Evolutionary conservation across 37 sponge, comb jelly and placozoan species (phyloP).

Genomic region (Oscarella lobularis): DNA sequence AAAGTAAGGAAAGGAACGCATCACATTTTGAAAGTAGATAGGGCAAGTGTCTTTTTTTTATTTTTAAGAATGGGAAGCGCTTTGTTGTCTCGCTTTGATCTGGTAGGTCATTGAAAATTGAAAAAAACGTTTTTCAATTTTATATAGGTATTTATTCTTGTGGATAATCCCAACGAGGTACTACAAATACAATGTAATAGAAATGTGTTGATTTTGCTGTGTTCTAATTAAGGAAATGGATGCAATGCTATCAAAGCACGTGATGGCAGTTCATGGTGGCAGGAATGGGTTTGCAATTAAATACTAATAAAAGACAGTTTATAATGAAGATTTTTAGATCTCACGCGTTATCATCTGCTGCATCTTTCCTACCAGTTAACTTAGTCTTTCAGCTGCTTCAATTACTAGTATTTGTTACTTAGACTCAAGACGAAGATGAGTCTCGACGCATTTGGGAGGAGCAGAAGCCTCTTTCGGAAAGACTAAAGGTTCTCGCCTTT

Average conservation of each 20-base stretch:
- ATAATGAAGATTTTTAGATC: no score
- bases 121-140: no score
- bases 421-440: not conserved
- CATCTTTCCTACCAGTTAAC: no score
- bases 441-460: not conserved
- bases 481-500: constrained; percentile 47
- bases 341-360: no score
- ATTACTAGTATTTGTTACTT: no score
- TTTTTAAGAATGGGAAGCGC: constrained; percentile 70
- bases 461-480: constrained; percentile 28
- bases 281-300: no score
- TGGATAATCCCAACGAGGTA: constrained; percentile 91
- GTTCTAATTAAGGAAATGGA: constrained; percentile 50
- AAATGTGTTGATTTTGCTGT: not conserved
- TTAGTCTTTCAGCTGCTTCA: no score
- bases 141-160: constrained; percentile 75
- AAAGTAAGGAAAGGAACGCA: constrained; percentile 27
- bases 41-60: not conserved
- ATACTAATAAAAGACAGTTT: no score
- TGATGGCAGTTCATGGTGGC: constrained; percentile 80
- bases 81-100: constrained; percentile 86
- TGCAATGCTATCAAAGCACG: constrained; percentile 74
- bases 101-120: no score
- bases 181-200: not conserved
- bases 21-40: not conserved